Percentiles rank a stretch among this genome's conserved stretches.
phyloP scores from a whole-genome alignment of 2,888 invertebrate genomes.

The Papilio gigon region DNA sequence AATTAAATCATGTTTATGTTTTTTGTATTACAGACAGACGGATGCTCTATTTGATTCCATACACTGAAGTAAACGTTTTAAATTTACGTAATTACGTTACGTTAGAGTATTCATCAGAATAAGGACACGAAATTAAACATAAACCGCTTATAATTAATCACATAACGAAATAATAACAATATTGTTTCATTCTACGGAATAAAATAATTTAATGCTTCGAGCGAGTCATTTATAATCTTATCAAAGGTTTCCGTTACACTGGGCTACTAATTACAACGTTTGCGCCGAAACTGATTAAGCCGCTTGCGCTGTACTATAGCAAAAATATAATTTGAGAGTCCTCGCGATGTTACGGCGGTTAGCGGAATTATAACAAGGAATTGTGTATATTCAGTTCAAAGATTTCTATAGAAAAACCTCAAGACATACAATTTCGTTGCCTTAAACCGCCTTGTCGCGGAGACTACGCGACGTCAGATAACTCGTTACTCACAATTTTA shows the following conservation, averaged over 20 bases:
- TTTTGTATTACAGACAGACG: too few species aligned
- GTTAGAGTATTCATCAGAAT: too few species aligned
- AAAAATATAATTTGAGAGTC: neutral
- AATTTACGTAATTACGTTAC: too few species aligned
- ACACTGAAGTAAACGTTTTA: too few species aligned
- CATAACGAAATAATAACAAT: neutral
- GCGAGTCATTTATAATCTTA: constrained; percentile 26
- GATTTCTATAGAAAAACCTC: neutral
- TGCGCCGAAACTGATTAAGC: neutral
- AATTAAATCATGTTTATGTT: too few species aligned
- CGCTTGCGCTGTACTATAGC: neutral
- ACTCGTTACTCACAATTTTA: neutral
- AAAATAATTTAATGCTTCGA: constrained; percentile 19
- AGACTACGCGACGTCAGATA: neutral
- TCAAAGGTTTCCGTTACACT: constrained; percentile 30
- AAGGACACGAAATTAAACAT: neutral
- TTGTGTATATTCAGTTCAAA: neutral
- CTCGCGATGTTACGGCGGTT: neutral
- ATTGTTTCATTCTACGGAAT: neutral
- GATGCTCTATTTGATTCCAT: too few species aligned
- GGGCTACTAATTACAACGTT: constrained; percentile 23
- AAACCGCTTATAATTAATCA: neutral
- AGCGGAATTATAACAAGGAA: neutral
- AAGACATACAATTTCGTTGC: neutral
- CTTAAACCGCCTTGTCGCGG: too few species aligned